phyloP scores from a whole-genome alignment of 1,140 invertebrate species.

The Drosophila triauraria region DNA sequence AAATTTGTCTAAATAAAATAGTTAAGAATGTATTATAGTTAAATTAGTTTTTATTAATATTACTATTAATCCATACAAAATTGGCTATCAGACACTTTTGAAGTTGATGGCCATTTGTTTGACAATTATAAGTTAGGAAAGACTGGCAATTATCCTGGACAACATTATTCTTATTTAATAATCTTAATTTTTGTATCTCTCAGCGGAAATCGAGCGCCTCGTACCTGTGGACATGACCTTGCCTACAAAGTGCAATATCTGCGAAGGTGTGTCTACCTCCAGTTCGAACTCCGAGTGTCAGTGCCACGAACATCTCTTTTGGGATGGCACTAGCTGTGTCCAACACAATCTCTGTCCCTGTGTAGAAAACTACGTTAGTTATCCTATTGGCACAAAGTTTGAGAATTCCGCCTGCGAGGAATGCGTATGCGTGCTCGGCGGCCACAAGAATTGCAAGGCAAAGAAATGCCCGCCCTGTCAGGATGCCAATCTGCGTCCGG shows the following conservation, averaged over 20 bases:
- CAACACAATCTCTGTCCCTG: constrained; percentile 90
- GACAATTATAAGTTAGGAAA: no score
- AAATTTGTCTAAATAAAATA: no score
- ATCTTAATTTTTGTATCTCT: background rate
- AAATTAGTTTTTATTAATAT: no score
- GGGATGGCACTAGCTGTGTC: constrained; percentile 91
- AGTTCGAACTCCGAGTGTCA: constrained; percentile 73
- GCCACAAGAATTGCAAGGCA: constrained; percentile 88
- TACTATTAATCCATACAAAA: no score
- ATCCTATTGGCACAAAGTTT: constrained; percentile 89
- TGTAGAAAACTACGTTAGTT: constrained; percentile 89
- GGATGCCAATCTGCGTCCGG: constrained; percentile 83
- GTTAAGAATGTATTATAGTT: no score
- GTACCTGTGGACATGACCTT: constrained; percentile 29
- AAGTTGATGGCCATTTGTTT: no score
- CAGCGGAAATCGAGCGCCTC: constrained; percentile 63
- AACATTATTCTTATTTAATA: background rate
- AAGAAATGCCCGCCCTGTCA: constrained; percentile 89
- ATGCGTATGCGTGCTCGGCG: constrained; percentile 91
- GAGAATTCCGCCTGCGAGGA: constrained; percentile 90
- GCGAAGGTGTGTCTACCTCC: constrained; percentile 46
- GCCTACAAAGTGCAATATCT: constrained; percentile 70
- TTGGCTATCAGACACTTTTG: no score
- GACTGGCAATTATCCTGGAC: background rate
- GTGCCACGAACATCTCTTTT: constrained; percentile 86